phyloP scores from a whole-genome alignment of 2,113 vertebrate genomes.

The Fregetta grallaria region DNA sequence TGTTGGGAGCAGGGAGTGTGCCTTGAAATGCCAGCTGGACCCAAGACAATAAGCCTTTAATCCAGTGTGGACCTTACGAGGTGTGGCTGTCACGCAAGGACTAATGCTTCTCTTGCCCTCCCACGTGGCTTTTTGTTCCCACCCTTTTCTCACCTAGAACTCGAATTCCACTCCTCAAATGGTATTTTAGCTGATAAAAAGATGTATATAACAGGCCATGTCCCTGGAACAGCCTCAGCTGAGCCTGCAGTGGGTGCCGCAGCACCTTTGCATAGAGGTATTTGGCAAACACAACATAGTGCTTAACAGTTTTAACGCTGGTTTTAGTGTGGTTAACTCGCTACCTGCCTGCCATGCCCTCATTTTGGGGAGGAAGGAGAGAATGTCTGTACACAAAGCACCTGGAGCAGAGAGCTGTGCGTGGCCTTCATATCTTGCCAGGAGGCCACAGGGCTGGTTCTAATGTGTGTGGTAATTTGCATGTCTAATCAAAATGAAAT shows the following conservation, averaged over 20 bases:
- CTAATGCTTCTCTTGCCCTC: neutral
- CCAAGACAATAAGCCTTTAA: neutral
- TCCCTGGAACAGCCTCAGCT: neutral
- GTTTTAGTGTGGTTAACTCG: neutral
- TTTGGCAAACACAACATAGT: neutral
- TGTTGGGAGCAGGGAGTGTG: neutral
- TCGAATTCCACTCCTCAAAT: neutral
- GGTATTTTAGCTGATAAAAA: neutral
- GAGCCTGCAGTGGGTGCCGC: neutral
- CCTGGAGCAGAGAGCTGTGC: neutral
- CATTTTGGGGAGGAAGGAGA: neutral
- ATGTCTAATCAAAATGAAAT: neutral
- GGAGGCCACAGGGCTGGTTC: neutral
- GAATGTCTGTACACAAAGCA: neutral
- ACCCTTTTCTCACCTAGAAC: neutral
- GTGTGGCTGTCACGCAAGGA: neutral
- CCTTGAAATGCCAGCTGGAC: neutral
- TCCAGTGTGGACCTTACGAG: neutral
- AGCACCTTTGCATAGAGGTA: neutral
- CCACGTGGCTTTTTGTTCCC: neutral
- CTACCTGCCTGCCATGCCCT: neutral
- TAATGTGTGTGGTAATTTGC: neutral
- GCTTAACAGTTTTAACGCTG: neutral
- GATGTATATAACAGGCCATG: neutral
- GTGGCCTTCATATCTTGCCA: neutral